Conservation (phyloP, 2,797 vertebrate genomes). For the Selene dorsalis region DNA sequence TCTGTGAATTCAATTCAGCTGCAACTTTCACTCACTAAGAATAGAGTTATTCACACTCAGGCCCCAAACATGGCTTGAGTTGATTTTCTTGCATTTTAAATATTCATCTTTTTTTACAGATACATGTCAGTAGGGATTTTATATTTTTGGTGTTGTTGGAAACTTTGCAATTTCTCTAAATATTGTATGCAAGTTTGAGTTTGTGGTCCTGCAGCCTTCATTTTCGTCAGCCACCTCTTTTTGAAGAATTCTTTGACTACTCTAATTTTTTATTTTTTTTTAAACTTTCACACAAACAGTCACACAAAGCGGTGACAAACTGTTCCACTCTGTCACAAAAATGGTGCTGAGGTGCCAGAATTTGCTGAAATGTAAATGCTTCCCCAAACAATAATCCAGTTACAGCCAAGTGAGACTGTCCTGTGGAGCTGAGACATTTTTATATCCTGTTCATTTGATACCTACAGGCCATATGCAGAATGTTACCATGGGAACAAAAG, state of each 20-base stretch:
- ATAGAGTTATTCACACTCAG: constrained; percentile 54
- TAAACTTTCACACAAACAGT: constrained; percentile 19
- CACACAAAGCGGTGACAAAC: constrained; percentile 13
- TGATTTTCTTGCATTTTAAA: constrained; percentile 33
- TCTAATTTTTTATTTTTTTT: too few species aligned
- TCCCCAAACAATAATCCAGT: constrained; percentile 17
- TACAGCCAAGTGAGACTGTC: background rate
- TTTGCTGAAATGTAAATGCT: constrained; percentile 8
- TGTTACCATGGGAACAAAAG: constrained; percentile 68
- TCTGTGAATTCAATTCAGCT: constrained; percentile 30
- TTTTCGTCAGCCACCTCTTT: background rate
- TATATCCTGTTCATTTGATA: constrained; percentile 25
- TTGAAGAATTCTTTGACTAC: constrained; percentile 1
- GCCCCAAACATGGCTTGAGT: constrained; percentile 29
- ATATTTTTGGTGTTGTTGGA: constrained; percentile 24
- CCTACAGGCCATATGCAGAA: constrained; percentile 23
- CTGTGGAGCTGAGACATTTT: background rate
- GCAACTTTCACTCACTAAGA: constrained; percentile 32
- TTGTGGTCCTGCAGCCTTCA: constrained; percentile 7
- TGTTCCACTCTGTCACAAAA: constrained; percentile 34
- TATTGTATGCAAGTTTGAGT: constrained; percentile 26
- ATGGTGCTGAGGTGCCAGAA: constrained; percentile 7
- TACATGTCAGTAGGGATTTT: constrained; percentile 17
- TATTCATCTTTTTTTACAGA: constrained; percentile 32
- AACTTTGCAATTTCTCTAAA: constrained; percentile 36